These are phyloP conservation scores for Catagonus wagneri DNA, from an alignment of 2,113 vertebrate species.

Conservation along the genomic window DNA sequence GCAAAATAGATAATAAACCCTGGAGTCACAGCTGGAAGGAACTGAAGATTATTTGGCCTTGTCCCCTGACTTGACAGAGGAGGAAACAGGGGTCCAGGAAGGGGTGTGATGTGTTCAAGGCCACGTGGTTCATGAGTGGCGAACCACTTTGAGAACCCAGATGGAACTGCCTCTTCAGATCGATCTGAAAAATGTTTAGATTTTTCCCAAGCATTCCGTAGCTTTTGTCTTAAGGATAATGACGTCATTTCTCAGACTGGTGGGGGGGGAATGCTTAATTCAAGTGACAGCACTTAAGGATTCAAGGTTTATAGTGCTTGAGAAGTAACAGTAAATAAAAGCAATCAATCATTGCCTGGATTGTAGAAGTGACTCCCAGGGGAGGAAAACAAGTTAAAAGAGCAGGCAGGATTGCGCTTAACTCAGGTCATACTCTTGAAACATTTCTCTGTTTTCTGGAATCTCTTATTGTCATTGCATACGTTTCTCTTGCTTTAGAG, in stretches of 20 bases:
- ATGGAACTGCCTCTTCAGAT: neutral
- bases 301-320: neutral
- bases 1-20: neutral
- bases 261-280: neutral
- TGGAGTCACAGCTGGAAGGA: neutral
- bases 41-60: neutral
- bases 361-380: neutral
- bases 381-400: neutral
- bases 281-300: neutral
- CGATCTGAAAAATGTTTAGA: neutral
- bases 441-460: slow-evolving; percentile 34
- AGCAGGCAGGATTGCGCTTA: neutral
- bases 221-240: neutral
- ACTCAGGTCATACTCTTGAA: neutral
- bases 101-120: neutral
- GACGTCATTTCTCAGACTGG: slow-evolving; percentile 19
- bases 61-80: neutral
- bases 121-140: neutral
- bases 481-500: slow-evolving; percentile 43
- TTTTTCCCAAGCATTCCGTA: neutral
- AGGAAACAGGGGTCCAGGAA: neutral
- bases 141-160: neutral
- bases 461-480: neutral
- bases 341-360: neutral
- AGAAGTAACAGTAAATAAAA: slow-evolving; percentile 35